Conservation (phyloP, 2,888 invertebrate species). For the Drosophila mulleri region DNA sequence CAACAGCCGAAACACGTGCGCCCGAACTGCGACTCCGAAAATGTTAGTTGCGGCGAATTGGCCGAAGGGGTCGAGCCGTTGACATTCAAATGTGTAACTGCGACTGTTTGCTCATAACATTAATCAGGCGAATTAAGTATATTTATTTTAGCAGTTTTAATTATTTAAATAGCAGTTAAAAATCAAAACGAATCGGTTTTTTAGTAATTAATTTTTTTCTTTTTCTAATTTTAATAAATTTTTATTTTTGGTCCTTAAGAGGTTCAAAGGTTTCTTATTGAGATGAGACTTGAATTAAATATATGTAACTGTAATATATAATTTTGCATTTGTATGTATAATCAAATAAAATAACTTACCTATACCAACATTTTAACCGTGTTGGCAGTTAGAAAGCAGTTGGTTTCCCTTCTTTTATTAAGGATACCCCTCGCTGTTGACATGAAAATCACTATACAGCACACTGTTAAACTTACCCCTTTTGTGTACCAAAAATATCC, state of each 20-base stretch:
- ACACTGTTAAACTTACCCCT: background rate
- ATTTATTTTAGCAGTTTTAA: too few relatives aligned
- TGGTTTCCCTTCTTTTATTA: background rate
- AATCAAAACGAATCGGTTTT: too few relatives aligned
- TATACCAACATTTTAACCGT: background rate
- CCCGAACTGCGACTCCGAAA: conserved; percentile 47
- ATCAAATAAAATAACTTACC: background rate
- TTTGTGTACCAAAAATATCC: background rate
- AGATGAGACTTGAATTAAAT: too few relatives aligned
- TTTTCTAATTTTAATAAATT: too few relatives aligned
- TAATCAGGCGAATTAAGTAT: too few relatives aligned
- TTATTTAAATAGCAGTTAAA: too few relatives aligned
- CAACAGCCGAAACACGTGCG: background rate
- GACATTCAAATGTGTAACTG: background rate
- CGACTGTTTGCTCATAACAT: too few relatives aligned
- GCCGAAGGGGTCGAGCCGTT: conserved; percentile 10
- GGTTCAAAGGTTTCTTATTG: too few relatives aligned
- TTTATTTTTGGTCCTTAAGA: too few relatives aligned
- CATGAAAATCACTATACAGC: background rate
- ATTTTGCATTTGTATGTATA: too few relatives aligned
- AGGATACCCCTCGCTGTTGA: background rate
- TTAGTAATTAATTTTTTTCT: too few relatives aligned
- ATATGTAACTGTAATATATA: too few relatives aligned
- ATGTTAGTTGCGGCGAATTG: conserved; percentile 45
- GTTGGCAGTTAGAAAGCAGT: background rate